Conservation (phyloP, 2,113 vertebrate genomes). For the Dromaius novaehollandiae region DNA sequence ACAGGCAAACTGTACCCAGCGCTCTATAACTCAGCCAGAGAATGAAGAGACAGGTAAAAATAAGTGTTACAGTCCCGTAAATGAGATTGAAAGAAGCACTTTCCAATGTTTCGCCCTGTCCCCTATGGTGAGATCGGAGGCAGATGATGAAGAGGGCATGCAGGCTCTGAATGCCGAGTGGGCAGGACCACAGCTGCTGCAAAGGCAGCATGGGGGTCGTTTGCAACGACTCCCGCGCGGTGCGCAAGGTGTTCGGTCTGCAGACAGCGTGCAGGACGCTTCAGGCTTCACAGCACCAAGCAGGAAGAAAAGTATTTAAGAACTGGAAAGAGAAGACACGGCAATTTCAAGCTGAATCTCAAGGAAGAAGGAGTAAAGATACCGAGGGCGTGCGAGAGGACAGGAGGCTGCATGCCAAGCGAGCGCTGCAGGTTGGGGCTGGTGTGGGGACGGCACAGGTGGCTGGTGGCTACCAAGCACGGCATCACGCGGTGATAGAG, state of each 20-base stretch:
- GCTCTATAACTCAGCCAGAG: neutral
- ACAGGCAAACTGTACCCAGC: neutral
- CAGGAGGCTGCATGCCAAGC: too few relatives aligned
- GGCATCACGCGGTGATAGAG: accelerated
- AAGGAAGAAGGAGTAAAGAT: neutral
- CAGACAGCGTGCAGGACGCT: accelerated
- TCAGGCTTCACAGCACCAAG: accelerated
- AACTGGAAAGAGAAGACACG: neutral
- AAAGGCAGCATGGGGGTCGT: neutral
- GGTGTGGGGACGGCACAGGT: neutral
- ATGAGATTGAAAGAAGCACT: neutral
- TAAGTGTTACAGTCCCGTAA: neutral
- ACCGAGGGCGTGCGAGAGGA: accelerated
- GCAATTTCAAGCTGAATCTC: accelerated
- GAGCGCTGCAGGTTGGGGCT: neutral
- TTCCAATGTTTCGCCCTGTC: neutral
- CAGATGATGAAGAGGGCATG: neutral
- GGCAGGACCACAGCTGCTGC: too few relatives aligned
- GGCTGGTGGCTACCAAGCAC: accelerated
- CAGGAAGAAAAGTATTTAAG: neutral
- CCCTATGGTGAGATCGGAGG: accelerated
- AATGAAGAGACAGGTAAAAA: neutral
- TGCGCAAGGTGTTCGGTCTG: accelerated
- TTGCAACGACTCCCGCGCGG: neutral
- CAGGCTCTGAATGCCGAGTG: neutral